These are phyloP conservation scores for Phaethon lepturus DNA, from an alignment of 2,113 vertebrate genomes.

Conservation along the genomic window DNA sequence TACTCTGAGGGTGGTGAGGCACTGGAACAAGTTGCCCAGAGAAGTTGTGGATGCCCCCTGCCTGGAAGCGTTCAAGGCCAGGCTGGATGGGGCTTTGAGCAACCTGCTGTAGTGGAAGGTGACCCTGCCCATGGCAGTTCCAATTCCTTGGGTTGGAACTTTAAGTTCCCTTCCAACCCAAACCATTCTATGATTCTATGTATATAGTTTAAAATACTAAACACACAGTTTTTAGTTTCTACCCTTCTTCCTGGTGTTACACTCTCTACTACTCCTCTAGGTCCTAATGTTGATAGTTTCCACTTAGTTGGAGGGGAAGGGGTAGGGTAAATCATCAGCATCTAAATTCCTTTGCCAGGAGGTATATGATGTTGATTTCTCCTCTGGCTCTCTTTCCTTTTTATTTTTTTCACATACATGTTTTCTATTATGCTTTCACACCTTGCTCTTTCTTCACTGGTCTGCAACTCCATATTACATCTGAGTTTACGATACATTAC, in stretches of 20 bases:
- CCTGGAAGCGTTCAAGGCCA: no score
- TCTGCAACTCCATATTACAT: neutral
- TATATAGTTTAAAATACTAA: neutral
- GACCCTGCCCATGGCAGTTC: no score
- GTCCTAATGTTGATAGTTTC: neutral
- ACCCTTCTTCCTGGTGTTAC: neutral
- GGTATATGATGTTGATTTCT: neutral
- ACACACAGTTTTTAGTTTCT: neutral
- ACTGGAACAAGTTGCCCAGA: no score
- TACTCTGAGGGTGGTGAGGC: no score
- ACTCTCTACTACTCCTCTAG: neutral
- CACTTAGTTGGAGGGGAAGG: neutral
- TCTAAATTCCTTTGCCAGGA: neutral
- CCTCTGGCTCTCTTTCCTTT: neutral
- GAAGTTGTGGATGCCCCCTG: no score
- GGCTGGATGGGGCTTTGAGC: no score
- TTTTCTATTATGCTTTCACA: neutral
- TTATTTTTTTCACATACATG: rapidly evolving
- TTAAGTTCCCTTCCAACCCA: no score
- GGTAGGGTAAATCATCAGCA: neutral
- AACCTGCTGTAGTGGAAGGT: no score
- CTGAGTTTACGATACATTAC: neutral
- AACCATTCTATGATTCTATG: no score
- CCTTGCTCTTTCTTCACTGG: neutral
- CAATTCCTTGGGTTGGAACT: no score